A percentile compares a stretch with the other conserved stretches of the same genome.
phyloP scores from a whole-genome alignment of 2,797 vertebrate species.

The Hippoglossus hippoglossus region DNA sequence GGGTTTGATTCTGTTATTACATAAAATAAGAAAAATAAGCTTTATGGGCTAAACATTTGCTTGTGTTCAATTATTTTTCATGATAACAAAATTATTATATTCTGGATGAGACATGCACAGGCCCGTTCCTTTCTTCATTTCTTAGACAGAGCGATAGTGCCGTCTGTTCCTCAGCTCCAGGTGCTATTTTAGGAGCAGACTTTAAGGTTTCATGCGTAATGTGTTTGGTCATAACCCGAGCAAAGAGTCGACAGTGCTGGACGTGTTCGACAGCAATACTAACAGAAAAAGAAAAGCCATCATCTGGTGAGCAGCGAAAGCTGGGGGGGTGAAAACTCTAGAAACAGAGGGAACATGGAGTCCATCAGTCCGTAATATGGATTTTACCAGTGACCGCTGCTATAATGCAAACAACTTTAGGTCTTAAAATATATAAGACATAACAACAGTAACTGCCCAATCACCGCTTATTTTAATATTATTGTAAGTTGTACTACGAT shows the following conservation, averaged over 20 bases:
- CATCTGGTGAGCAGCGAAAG: constrained; percentile 59
- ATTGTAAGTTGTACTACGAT: neutral
- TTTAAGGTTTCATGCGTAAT: constrained; percentile 58
- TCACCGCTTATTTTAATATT: neutral
- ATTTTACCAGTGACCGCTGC: constrained; percentile 30
- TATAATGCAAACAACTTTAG: constrained; percentile 7
- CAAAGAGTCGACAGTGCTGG: constrained; percentile 37
- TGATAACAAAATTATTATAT: neutral
- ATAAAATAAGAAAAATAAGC: too few species aligned
- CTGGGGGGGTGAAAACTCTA: constrained; percentile 14
- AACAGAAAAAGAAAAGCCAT: constrained; percentile 61
- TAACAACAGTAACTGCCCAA: neutral
- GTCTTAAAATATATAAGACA: neutral
- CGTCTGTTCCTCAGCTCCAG: constrained; percentile 20
- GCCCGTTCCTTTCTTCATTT: neutral
- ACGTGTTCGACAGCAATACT: constrained; percentile 64
- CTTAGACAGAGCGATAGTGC: neutral
- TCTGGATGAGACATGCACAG: neutral
- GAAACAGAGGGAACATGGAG: constrained; percentile 21
- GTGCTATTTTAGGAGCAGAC: constrained; percentile 60
- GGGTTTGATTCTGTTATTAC: too few species aligned
- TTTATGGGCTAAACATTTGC: too few species aligned
- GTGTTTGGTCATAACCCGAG: constrained; percentile 57
- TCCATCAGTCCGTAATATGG: constrained; percentile 2
- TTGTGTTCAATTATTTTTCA: neutral